Evolutionary conservation across 2,888 invertebrate genomes (phyloP), one percentile per base, ranked within the genome.

Genomic region (Epirrhoe alternata): DNA sequence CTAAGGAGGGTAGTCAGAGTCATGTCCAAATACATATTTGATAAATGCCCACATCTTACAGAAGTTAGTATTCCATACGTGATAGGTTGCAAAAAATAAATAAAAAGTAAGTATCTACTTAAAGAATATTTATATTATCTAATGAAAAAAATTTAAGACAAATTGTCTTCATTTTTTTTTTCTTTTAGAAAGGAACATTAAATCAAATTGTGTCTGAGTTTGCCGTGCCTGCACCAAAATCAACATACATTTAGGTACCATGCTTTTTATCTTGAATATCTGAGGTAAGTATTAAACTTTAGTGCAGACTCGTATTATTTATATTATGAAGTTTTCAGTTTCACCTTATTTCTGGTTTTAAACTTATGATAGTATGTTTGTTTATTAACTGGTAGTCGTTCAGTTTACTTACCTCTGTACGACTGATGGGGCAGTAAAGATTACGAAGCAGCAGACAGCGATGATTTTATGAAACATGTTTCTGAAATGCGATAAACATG

Each of bases 361-460:
- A 6, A 1, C 1, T 8, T 2, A 47, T 47, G 6, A 47, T 14
- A 14, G 14, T 42, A 12, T 35, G 12, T 35, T n/a, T 35, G 30
- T 45, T 64, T n/a, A 30, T 52, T 10, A 54, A 51, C n/a, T 50
- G 12, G 8, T 7, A 42, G 42, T 50, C 49, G 14, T 38, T 60
- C 1, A 59, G 50, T 6, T 35, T 17, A 55, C 61, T 42, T 80
- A 92, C 92, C 92, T 84, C 83, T 87, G 86, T 72, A 88, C 79
- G 58, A 82, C 71, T 64, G 82, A 80, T 47, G 86, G 84, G 45
- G 81, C 75, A 57, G 82, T 74, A 73, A 90, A 69, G 63, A 84
- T 76, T 74, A 84, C 76, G 67, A 84, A 79, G 75, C 81, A 80
- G 74, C 77, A 84, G 61, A 84, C 49, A 66, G 76, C 70, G 67